phyloP scores from a whole-genome alignment of 2,797 vertebrate genomes.

The Vultur gryphus region DNA sequence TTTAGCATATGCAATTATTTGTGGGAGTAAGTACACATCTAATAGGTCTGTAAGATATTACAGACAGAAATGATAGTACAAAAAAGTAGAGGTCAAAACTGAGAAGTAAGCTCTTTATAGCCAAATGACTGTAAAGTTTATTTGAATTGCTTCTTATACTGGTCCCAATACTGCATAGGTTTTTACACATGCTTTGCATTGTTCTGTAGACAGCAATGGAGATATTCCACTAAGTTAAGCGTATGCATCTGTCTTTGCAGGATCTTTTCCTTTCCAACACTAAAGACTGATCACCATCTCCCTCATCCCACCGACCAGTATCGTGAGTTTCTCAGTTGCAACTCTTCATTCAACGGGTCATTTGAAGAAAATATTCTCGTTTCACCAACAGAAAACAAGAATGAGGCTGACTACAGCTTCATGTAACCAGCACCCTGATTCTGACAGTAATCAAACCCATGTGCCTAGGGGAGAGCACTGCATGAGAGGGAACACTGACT shows the following conservation, averaged over 20 bases:
- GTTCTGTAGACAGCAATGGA: neutral
- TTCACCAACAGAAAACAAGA: neutral
- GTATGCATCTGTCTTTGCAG: no score
- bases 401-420: neutral
- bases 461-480: neutral
- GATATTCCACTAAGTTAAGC: neutral
- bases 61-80: neutral
- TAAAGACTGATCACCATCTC: neutral
- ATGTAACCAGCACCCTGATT: neutral
- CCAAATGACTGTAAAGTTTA: neutral
- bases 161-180: neutral
- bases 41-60: neutral
- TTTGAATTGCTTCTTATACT: neutral
- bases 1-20: neutral
- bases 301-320: neutral
- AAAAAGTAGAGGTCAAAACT: neutral
- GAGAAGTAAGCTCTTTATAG: neutral
- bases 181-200: neutral
- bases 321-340: neutral
- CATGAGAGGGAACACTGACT: neutral
- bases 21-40: neutral
- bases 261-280: neutral
- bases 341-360: neutral
- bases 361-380: neutral
- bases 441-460: neutral